Conservation (phyloP, 2,113 vertebrate genomes). For the Peromyscus leucopus region DNA sequence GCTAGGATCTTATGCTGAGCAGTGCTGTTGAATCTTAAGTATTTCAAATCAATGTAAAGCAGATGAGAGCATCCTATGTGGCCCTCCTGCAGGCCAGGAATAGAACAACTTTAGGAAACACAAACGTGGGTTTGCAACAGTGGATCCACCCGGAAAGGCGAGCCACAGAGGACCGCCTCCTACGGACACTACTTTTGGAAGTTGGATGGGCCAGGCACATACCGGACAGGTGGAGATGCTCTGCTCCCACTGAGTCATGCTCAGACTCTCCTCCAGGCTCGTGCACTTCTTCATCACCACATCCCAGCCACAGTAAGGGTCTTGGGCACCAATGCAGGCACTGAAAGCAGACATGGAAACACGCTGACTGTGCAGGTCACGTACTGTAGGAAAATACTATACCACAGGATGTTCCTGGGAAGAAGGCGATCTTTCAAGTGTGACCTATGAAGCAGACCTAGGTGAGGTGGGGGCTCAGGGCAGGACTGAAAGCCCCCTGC, state of each 20-base stretch:
- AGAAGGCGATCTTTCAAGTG: not conserved
- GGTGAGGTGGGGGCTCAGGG: rapidly evolving
- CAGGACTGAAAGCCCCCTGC: too few species aligned
- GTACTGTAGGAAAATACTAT: not conserved
- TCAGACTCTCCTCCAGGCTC: constrained; percentile 95
- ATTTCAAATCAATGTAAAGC: not conserved
- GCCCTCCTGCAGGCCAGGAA: not conserved
- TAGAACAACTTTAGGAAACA: not conserved
- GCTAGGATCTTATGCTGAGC: not conserved
- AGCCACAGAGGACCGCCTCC: not conserved
- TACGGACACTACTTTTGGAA: rapidly evolving
- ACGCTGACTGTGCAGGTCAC: constrained; percentile 24
- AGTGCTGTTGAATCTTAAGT: not conserved
- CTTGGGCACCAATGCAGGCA: constrained; percentile 94
- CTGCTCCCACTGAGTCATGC: constrained; percentile 98
- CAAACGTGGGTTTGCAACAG: not conserved
- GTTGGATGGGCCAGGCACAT: constrained; percentile 77
- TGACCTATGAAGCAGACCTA: not conserved
- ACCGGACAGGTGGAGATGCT: constrained; percentile 95
- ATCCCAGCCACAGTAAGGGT: constrained; percentile 99
- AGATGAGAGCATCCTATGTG: rapidly evolving
- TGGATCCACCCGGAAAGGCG: not conserved
- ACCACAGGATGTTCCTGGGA: not conserved
- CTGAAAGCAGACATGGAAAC: constrained; percentile 86
- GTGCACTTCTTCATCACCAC: constrained; percentile 95